These are phyloP conservation scores for Acipenser ruthenus DNA, from an alignment of 2,797 vertebrate species.

Conservation along the genomic window DNA sequence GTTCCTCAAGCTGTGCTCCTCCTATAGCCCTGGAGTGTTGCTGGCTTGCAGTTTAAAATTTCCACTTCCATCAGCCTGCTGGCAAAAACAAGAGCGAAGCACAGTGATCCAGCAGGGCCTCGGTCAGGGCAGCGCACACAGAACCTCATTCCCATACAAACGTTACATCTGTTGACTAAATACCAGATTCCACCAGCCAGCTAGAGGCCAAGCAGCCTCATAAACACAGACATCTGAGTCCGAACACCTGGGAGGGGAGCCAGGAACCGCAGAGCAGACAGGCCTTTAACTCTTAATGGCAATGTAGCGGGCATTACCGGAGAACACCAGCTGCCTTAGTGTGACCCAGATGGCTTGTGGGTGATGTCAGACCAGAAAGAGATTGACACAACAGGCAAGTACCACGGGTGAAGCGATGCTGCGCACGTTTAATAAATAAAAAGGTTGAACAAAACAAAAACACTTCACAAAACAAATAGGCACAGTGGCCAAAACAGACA, in stretches of 20 bases:
- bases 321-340: too few species aligned
- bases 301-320: too few species aligned
- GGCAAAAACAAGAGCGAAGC: constrained; percentile 4
- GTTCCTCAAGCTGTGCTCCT: too few species aligned
- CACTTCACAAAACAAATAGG: too few species aligned
- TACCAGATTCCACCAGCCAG: constrained; percentile 53
- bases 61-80: background rate
- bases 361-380: too few species aligned
- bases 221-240: constrained; percentile 32
- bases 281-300: background rate
- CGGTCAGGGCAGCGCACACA: constrained; percentile 18
- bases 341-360: too few species aligned
- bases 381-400: too few species aligned
- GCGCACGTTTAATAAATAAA: too few species aligned
- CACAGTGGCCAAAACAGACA: too few species aligned
- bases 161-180: constrained; percentile 62
- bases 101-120: background rate
- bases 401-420: too few species aligned
- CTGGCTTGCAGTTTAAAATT: background rate
- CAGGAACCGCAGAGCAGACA: background rate
- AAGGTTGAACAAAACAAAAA: too few species aligned
- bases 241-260: constrained; percentile 30
- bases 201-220: constrained; percentile 26
- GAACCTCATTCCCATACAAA: constrained; percentile 50
- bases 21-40: background rate